A percentile compares a stretch with the other conserved stretches of the same genome.
These are phyloP conservation scores for Iselma pallidipennis DNA, from an alignment of 2,888 invertebrate species.

Conservation along the genomic window DNA sequence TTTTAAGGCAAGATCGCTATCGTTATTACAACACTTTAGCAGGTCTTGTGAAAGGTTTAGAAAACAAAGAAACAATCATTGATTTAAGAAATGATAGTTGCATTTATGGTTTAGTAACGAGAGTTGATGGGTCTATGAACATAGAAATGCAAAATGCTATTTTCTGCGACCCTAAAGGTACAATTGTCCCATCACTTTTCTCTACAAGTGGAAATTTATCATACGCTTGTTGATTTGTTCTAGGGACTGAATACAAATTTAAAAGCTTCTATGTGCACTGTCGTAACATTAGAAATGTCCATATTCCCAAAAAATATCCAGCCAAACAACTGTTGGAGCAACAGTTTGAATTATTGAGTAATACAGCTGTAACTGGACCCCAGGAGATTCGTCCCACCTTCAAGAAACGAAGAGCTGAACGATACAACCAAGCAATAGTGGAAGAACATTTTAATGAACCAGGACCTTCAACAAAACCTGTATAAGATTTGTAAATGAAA, in stretches of 20 bases:
- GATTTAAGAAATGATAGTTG: slow-evolving; percentile 70
- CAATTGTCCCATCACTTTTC: neutral
- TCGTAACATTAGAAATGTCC: slow-evolving; percentile 70
- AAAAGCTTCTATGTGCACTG: slow-evolving; percentile 66
- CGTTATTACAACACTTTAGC: slow-evolving; percentile 64
- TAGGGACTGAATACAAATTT: slow-evolving; percentile 61
- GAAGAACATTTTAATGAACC: slow-evolving; percentile 38
- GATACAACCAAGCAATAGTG: slow-evolving; percentile 60
- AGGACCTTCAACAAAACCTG: neutral
- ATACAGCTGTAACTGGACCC: slow-evolving; percentile 17
- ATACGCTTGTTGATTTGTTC: slow-evolving; percentile 18
- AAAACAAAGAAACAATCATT: slow-evolving; percentile 64
- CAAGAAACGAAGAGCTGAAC: slow-evolving; percentile 59
- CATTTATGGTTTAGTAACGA: slow-evolving; percentile 63
- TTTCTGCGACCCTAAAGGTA: slow-evolving; percentile 65
- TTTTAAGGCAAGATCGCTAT: slow-evolving; percentile 23
- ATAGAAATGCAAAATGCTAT: slow-evolving; percentile 65
- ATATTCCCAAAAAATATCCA: slow-evolving; percentile 61
- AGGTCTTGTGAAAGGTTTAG: slow-evolving; percentile 65
- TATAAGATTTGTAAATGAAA: neutral
- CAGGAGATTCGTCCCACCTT: slow-evolving; percentile 54
- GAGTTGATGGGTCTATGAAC: slow-evolving; percentile 73
- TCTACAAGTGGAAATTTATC: neutral
- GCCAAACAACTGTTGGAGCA: slow-evolving; percentile 38
- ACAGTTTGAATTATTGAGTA: slow-evolving; percentile 18